Evolutionary conservation across 2,113 vertebrate genomes (phyloP).

Genomic region (pig (Sus scrofa)): T2T-Sscrofa CM000818.6:116785501-116786000

Average conservation of each 20-base stretch:
- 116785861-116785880: background rate
- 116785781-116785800: too few relatives aligned
- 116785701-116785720: too few relatives aligned
- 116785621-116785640: too few relatives aligned
- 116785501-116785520: background rate
- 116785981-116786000: background rate
- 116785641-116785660: too few relatives aligned
- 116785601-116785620: slow-evolving; percentile 22
- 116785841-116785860: background rate
- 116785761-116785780: too few relatives aligned
- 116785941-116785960: background rate
- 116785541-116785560: background rate
- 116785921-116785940: background rate
- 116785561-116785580: slow-evolving; percentile 1
- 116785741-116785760: too few relatives aligned
- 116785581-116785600: background rate
- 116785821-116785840: background rate
- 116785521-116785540: background rate
- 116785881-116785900: background rate
- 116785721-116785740: too few relatives aligned
- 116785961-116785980: background rate
- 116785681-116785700: too few relatives aligned
- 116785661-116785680: too few relatives aligned
- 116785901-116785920: background rate
- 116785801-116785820: too few relatives aligned